These are phyloP conservation scores for Borostomias antarcticus DNA, from an alignment of 2,797 vertebrate genomes.

Conservation along the genomic window DNA sequence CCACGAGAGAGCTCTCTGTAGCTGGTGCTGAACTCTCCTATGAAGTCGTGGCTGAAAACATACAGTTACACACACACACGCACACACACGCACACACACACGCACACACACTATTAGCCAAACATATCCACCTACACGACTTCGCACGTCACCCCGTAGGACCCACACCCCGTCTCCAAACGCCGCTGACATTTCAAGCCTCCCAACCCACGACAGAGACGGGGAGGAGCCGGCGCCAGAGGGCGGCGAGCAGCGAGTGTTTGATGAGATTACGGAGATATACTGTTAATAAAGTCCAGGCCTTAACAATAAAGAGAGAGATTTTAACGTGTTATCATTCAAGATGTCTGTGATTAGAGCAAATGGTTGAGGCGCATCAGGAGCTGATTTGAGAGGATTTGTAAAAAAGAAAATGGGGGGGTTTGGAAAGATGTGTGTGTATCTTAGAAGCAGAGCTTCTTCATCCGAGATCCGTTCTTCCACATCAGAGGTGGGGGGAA, in stretches of 20 bases:
- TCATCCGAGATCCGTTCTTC: no score
- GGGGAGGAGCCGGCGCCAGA: no score
- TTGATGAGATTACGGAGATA: not conserved
- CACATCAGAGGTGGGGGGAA: no score
- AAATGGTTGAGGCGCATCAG: no score
- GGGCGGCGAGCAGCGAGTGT: not conserved
- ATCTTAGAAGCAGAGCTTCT: no score
- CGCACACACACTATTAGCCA: no score
- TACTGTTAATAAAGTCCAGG: not conserved
- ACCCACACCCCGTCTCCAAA: not conserved
- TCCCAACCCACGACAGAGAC: not conserved
- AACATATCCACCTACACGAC: not conserved
- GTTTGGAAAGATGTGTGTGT: no score
- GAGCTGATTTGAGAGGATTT: no score
- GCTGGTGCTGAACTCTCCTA: constrained; percentile 97
- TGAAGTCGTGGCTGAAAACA: constrained; percentile 90
- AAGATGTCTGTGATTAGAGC: not conserved
- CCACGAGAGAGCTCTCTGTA: constrained; percentile 95
- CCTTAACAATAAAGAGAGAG: not conserved
- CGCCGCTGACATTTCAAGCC: not conserved
- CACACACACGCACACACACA: constrained; percentile 14
- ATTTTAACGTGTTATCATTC: constrained; percentile 2
- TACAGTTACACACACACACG: not conserved
- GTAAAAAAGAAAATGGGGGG: no score
- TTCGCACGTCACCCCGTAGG: constrained; percentile 1